Evolutionary conservation across 2,113 vertebrate genomes (phyloP).

Genomic region (Kryptolebias marmoratus): DNA sequence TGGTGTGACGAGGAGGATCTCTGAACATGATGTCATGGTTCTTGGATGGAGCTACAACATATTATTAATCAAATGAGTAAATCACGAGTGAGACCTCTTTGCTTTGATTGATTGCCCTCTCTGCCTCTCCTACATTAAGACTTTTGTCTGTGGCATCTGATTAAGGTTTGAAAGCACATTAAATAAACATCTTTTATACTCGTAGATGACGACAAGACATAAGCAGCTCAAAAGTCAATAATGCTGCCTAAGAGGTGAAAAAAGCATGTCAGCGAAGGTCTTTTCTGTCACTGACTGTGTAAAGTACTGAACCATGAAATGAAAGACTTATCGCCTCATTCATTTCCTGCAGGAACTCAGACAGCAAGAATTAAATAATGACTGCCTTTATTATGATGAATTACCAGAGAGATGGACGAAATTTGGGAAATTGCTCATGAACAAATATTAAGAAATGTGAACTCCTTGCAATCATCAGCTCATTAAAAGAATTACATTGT

Average conservation of each 20-base stretch:
- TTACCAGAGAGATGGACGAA: background rate
- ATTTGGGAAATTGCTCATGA: background rate
- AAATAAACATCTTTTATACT: background rate
- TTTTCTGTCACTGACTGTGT: conserved; percentile 1
- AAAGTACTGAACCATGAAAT: conserved; percentile 7
- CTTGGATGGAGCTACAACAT: conserved; percentile 14
- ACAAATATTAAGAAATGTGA: conserved; percentile 13
- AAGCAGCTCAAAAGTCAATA: conserved; percentile 8
- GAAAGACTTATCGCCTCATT: conserved; percentile 11
- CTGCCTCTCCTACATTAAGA: background rate
- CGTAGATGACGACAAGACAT: background rate
- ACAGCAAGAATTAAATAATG: conserved; percentile 10
- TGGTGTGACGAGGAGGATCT: conserved; percentile 67
- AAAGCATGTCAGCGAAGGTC: conserved; percentile 3
- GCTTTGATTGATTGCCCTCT: background rate
- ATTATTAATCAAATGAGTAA: conserved; percentile 32
- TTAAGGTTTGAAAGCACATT: background rate
- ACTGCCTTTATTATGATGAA: background rate
- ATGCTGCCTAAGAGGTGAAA: background rate
- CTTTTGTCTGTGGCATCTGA: background rate
- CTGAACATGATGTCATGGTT: conserved; percentile 55
- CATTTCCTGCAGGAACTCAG: background rate
- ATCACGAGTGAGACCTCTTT: conserved; percentile 20
- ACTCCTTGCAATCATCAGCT: conserved; percentile 1
- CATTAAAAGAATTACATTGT: background rate